Evolutionary conservation across 2,888 invertebrate genomes (phyloP).

Genomic region (Saturnia japonica): DNA sequence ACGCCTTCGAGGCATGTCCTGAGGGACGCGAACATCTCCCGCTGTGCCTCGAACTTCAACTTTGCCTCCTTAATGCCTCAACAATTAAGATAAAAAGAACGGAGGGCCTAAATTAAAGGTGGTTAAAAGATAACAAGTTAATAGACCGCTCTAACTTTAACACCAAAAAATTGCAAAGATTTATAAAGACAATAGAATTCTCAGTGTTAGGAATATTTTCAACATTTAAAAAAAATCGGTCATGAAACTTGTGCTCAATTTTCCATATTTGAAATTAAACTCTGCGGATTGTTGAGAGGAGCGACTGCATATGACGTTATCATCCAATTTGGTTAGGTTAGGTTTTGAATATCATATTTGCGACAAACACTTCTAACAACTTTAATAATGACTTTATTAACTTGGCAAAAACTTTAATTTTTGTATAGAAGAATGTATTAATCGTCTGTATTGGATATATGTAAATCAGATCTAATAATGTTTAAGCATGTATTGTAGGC

Average conservation of each 20-base stretch:
- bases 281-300: constrained; percentile 23
- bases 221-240: neutral
- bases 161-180: constrained; percentile 39
- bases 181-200: constrained; percentile 15
- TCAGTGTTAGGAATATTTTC: neutral
- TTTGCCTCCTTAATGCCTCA: constrained; percentile 78
- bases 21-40: constrained; percentile 77
- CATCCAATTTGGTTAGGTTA: constrained; percentile 71
- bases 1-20: constrained; percentile 80
- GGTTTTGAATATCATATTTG: constrained; percentile 78
- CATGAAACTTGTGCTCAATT: constrained; percentile 19
- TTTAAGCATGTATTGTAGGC: too few species aligned
- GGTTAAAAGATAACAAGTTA: constrained; percentile 81
- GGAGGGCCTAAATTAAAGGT: constrained; percentile 80
- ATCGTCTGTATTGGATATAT: too few species aligned
- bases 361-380: constrained; percentile 43
- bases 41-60: constrained; percentile 73
- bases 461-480: too few species aligned
- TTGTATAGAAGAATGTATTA: too few species aligned
- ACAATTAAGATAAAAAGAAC: constrained; percentile 82
- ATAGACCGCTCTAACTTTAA: constrained; percentile 69
- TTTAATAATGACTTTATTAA: neutral
- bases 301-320: constrained; percentile 12
- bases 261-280: constrained; percentile 29
- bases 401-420: neutral